Base-by-base conservation (phyloP, 2,113 vertebrate species). In the Thalassarche chlororhynchos region DNA sequence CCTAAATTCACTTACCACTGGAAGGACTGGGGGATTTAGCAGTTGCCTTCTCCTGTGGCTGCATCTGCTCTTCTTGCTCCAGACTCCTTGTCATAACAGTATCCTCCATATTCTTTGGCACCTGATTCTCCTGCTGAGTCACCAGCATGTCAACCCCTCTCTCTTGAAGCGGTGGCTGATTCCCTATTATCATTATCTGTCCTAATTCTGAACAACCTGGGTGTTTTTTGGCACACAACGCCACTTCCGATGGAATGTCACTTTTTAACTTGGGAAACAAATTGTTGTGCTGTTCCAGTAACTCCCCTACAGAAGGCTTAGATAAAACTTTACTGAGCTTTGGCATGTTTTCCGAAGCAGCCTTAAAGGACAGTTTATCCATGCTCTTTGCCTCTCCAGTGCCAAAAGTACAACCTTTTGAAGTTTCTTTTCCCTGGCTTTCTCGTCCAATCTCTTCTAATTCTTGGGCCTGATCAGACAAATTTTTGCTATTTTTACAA, bases 1-100 rank as follows among this genome's bases (percentile, higher is more conserved):
- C 31, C 36, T 40, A 62, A 83, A 64, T 62, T 84, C 47, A 98
- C 99, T 98, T 89, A 99, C 99, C 99, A 97, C 98, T 99, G 13
- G 98, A 99, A 88, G 99, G 98, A 96, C 98, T 98, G 98, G 61
- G 98, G 75, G 88, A 95, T 24, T 47, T 93, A 38, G 92, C 95
- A 76, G 94, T 34, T 40, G 84, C 69, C 65, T 97, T 97, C n/a
- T 95, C 96, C 21, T 82, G 93, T 7, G 81, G 77, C 62, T 93
- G 93, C 9, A 69, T 36, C 31, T 95, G 84, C 76, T 64, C 96
- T 44, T 80, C 76, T 34, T 89, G 96, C 55, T 97, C 90, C 85
- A 68, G 44, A 49, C 44, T 68, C 66, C 71, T 69, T 34, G 32
- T 28, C 3, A 0, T 68, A 64, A 88, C 88, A 24, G 40, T 26